Evolutionary conservation across 2,888 invertebrate species (phyloP), one percentile per base, ranked within the genome.

Genomic region (Lasioglossum malachurum): DNA sequence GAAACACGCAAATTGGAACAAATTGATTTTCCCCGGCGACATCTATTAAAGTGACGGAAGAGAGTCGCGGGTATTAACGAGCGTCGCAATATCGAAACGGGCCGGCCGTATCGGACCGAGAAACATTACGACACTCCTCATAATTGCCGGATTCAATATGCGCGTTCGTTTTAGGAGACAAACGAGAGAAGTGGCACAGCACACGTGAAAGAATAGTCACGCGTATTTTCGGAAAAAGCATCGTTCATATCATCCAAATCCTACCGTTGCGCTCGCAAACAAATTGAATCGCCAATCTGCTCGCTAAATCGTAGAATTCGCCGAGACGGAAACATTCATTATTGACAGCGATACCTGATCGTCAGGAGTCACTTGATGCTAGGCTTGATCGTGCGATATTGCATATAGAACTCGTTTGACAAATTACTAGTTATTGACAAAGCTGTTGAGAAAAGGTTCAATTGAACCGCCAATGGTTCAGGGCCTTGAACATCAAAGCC

Each of bases 21-120:
- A 87, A 87, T 87, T 87, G 87, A 87, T 87, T 87, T 83, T 87
- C 83, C 76, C 71, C 71, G 74, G 87, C 75, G 88, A 84, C 87
- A 87, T 87, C 87, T 78, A 80, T 87, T 87, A 87, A 80, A 87
- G 80, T 84, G 87, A 87, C 87, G 87, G 81, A 87, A 87, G 81
- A 81, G 87, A 84, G 74, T 78, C 78, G 69, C 87, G 87, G 80
- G 83, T 87, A 87, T 87, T 87, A 87, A 87, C 87, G 83, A 79
- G 73, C 78, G 78, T 87, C 83, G 87, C 80, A 77, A 80, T 87
- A 87, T 87, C 84, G 87, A 83, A 87, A 83, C 83, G 75, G 35
- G 27, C 41, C 23, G 38, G 53, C 57, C 44, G 69, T 64, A 78
- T 80, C 75, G 19, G 78, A 14, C 23, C 73, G 49, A 87, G 87